These are phyloP conservation scores for Lemur catta DNA, from an alignment of 2,797 vertebrate species.

Conservation along the genomic window DNA sequence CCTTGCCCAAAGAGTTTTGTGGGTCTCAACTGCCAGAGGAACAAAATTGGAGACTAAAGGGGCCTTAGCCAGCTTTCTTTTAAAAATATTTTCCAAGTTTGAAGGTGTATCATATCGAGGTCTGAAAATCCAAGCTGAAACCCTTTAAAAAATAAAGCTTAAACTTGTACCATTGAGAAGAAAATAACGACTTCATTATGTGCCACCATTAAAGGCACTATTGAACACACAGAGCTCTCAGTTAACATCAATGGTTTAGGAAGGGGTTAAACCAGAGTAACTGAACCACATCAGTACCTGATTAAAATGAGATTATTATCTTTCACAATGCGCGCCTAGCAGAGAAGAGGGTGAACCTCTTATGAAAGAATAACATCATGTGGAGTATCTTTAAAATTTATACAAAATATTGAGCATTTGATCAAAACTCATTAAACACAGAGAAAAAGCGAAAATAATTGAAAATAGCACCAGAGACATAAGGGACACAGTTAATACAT, in stretches of 20 bases:
- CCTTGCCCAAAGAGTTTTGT: neutral
- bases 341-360: neutral
- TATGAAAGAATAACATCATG: neutral
- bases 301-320: neutral
- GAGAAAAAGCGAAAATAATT: no score
- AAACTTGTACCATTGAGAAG: neutral
- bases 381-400: neutral
- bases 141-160: neutral
- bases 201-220: neutral
- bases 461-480: neutral
- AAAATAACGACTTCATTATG: neutral
- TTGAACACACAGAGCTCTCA: neutral
- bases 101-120: neutral
- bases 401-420: neutral
- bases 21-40: neutral
- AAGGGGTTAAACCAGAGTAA: fast-evolving
- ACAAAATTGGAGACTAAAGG: neutral
- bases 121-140: neutral
- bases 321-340: neutral
- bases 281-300: no score
- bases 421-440: neutral
- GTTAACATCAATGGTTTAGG: neutral
- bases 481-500: neutral
- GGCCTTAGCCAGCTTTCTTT: neutral
- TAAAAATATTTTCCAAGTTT: neutral